Percentiles rank a stretch among this genome's conserved stretches.
Conservation (phyloP, 2,888 invertebrate species). For the Kryphioiulus occultus region DNA sequence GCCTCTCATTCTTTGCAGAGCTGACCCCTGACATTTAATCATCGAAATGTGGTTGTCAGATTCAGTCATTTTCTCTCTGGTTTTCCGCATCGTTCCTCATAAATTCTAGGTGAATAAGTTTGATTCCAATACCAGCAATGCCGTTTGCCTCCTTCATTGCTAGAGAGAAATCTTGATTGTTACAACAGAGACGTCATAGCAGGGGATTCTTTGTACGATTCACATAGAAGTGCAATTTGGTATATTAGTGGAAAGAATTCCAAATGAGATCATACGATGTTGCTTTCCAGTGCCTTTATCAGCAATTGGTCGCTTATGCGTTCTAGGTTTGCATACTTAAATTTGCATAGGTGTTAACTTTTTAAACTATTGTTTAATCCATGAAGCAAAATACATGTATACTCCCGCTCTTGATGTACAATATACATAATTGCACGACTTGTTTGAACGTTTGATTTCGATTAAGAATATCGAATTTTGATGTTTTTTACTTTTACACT, state of each 20-base stretch:
- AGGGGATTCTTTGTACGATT: not conserved
- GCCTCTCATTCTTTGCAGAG: not conserved
- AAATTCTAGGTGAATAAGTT: not conserved
- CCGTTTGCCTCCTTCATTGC: not conserved
- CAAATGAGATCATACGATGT: too few relatives aligned
- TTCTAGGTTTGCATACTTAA: too few relatives aligned
- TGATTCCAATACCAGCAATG: not conserved
- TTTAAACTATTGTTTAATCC: too few relatives aligned
- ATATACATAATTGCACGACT: too few relatives aligned
- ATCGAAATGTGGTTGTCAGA: not conserved
- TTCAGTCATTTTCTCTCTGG: not conserved
- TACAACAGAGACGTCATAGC: not conserved
- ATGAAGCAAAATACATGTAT: too few relatives aligned
- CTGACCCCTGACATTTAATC: constrained; percentile 25
- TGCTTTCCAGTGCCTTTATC: too few relatives aligned
- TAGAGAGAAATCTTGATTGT: too few relatives aligned
- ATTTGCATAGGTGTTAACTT: too few relatives aligned
- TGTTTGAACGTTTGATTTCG: too few relatives aligned
- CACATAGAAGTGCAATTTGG: not conserved
- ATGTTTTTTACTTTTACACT: too few relatives aligned
- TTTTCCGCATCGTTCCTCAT: not conserved
- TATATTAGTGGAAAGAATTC: not conserved
- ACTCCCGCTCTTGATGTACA: too few relatives aligned
- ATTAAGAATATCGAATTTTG: too few relatives aligned
- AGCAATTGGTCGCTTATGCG: not conserved